Evolutionary conservation across 2,797 vertebrate genomes (phyloP).

Genomic region (Peromyscus aztecus): DNA sequence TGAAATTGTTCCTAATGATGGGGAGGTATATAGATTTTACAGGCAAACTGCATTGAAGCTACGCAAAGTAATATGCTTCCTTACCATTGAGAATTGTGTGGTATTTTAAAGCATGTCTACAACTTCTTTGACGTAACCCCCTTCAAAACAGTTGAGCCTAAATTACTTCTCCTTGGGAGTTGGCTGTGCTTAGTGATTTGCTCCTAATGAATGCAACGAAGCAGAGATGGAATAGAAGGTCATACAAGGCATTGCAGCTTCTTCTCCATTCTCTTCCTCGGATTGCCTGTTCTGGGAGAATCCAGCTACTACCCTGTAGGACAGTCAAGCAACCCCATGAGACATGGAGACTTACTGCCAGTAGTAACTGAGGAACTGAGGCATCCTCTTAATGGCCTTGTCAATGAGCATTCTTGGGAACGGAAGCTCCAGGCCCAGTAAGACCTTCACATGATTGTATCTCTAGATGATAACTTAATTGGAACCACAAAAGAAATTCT

Average conservation of each 20-base stretch:
- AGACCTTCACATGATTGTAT: not conserved
- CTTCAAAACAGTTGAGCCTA: not conserved
- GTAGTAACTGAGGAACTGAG: not conserved
- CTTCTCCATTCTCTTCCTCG: not conserved
- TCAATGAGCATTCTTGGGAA: not conserved
- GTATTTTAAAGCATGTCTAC: not conserved
- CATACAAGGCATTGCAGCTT: not conserved
- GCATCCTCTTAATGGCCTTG: not conserved
- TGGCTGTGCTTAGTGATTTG: not conserved
- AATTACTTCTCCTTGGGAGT: not conserved
- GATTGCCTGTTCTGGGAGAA: not conserved
- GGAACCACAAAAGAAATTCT: not conserved
- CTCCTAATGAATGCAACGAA: not conserved
- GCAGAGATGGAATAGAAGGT: not conserved
- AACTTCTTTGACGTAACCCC: not conserved
- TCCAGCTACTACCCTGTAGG: not conserved
- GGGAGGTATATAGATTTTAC: constrained; percentile 11
- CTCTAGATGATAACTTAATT: not conserved
- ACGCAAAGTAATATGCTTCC: constrained; percentile 28
- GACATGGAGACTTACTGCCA: not conserved
- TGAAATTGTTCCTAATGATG: constrained; percentile 31
- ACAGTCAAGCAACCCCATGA: not conserved
- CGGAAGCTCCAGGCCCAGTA: not conserved
- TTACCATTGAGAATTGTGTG: not conserved
- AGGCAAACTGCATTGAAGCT: not conserved